These are phyloP conservation scores for Eulithis prunata DNA, from an alignment of 2,888 invertebrate species.

Conservation along the genomic window DNA sequence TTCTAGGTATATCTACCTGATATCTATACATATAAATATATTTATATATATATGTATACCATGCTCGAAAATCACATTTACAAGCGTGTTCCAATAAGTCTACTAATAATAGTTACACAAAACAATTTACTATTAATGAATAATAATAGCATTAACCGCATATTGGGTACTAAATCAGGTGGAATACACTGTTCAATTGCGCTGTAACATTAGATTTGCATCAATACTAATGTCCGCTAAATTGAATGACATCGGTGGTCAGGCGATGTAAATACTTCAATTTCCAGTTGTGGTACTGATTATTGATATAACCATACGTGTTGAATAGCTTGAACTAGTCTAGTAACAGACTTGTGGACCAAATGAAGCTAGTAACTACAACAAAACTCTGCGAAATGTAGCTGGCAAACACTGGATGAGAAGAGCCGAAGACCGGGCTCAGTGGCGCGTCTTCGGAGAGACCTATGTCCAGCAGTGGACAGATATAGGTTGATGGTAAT, in stretches of 20 bases:
- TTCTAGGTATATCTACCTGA: too few species aligned
- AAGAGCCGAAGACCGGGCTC: too few species aligned
- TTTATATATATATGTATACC: too few species aligned
- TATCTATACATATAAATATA: too few species aligned
- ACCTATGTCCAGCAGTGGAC: too few species aligned
- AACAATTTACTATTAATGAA: constrained; percentile 19
- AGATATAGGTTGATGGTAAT: neutral
- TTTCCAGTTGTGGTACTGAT: neutral
- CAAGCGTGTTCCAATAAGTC: too few species aligned
- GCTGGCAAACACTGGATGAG: too few species aligned
- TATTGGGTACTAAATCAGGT: constrained; percentile 27
- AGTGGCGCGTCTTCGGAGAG: too few species aligned
- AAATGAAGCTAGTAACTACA: too few species aligned
- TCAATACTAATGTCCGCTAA: constrained; percentile 34
- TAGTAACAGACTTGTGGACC: too few species aligned
- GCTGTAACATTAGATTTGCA: constrained; percentile 44
- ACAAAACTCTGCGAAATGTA: too few species aligned
- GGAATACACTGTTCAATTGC: constrained; percentile 16
- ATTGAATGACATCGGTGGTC: constrained; percentile 40
- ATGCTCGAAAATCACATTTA: too few species aligned
- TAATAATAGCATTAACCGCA: constrained; percentile 26
- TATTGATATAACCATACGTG: neutral
- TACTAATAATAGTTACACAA: neutral
- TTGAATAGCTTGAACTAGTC: neutral
- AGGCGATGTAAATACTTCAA: constrained; percentile 40